Base-by-base conservation (phyloP, 2,797 vertebrate species). In the Gallinago stenura region DNA sequence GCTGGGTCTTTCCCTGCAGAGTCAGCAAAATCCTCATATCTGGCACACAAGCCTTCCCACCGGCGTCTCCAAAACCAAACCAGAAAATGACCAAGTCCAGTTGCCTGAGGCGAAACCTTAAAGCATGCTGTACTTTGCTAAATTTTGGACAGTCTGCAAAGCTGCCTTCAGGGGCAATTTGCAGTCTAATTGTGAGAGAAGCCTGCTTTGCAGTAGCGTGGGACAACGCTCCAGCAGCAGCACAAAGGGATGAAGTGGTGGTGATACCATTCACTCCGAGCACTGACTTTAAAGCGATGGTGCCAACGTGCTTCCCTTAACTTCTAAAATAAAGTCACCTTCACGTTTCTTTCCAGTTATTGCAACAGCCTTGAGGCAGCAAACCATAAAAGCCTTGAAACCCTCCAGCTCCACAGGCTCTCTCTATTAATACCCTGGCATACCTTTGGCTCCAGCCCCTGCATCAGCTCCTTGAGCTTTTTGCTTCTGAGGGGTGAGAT, bases 371-470 rank as follows among this genome's bases (percentile, higher is more conserved):
- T 69, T 39, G 68, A 30, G 26, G 24, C 54, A 70, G 64, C 28
- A 50, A 88, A 72, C 46, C 20, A n/a, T 9, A 54, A 53, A 58
- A 85, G 22, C 21, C 16, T 68, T 45, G 50, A 89, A 90, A 69
- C 1, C 31, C 66, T 83, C 3, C 7, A 87, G 68, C 28, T 48
- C 35, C 50, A 53, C 37, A 80, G 66, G 4, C 15, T 65, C 37
- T 21, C 37, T 37, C 37, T 37, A 11, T 37, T 37, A 37, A 37
- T 37, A 37, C 43, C 50, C 41, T 64, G 26, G 10, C 0, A 0
- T 18, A 43, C 21, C 37, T 58, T 79, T 8, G 7, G 31, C 50
- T 89, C 16, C 33, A 72, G 35, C 13, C 6, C 35, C 17, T 56
- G 22, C 9, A 2, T 57, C 64, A 69, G 22, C 6, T 18, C 17